phyloP scores from a whole-genome alignment of 53 echinoderm and acorn worm species.

The Stichopus horrens region DNA sequence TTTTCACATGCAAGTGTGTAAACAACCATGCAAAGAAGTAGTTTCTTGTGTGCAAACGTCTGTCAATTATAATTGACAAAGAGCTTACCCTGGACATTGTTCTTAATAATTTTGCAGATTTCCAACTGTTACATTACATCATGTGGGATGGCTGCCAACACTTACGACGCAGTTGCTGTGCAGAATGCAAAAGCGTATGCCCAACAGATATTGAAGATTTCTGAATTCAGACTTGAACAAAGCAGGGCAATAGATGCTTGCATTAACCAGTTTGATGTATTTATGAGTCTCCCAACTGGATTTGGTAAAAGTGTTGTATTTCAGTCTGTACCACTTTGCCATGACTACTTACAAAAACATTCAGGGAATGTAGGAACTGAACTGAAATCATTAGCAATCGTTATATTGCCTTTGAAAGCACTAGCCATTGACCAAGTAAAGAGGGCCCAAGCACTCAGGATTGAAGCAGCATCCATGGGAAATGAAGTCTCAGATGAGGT shows the following conservation, averaged over 20 bases:
- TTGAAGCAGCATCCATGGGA: conserved; percentile 43
- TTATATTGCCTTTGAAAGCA: conserved; percentile 54
- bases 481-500: conserved; percentile 49
- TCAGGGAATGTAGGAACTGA: background rate
- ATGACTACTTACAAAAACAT: conserved; percentile 41
- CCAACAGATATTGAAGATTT: background rate
- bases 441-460: conserved; percentile 33
- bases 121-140: background rate
- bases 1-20: too few species aligned
- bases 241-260: background rate
- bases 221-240: conserved; percentile 12
- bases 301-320: conserved; percentile 58
- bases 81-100: background rate
- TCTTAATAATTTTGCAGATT: conserved; percentile 1
- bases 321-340: conserved; percentile 50
- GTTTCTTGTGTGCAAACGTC: too few species aligned
- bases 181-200: conserved; percentile 16
- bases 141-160: background rate
- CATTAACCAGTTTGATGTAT: conserved; percentile 39
- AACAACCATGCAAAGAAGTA: too few species aligned
- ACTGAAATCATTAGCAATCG: conserved; percentile 34
- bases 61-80: too few species aligned
- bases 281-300: conserved; percentile 63
- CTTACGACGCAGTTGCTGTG: background rate
- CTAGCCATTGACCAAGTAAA: conserved; percentile 49